phyloP scores from a whole-genome alignment of 2,113 vertebrate species.

The Triplophysa tibetana region DNA sequence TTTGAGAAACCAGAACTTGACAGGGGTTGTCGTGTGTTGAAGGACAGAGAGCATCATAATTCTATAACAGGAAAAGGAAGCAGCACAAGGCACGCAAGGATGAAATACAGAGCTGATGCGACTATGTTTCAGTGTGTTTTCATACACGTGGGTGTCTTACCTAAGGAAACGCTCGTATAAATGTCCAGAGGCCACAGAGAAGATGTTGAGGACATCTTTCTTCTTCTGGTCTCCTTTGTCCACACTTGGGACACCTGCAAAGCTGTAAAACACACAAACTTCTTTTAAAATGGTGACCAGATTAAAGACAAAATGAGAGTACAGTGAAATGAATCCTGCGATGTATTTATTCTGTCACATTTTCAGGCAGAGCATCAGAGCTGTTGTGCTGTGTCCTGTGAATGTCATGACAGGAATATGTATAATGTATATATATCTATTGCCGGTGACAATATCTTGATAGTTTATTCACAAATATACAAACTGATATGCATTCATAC shows the following conservation, averaged over 20 bases:
- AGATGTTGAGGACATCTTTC: conserved; percentile 87
- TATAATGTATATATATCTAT: background rate
- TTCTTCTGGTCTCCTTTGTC: conserved; percentile 74
- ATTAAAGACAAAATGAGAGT: conserved; percentile 14
- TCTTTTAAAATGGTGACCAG: background rate
- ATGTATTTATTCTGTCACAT: background rate
- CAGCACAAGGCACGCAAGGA: conserved; percentile 38
- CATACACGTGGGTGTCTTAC: conserved; percentile 64
- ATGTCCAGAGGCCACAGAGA: conserved; percentile 96
- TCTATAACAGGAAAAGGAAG: conserved; percentile 72
- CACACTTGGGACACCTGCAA: conserved; percentile 75
- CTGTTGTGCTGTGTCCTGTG: background rate
- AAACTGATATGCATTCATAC: background rate
- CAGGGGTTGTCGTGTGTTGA: conserved; percentile 87
- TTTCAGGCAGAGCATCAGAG: background rate
- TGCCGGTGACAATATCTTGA: too few relatives aligned
- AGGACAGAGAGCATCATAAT: conserved; percentile 99
- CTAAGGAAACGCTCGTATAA: conserved; percentile 96
- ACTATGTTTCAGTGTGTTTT: background rate
- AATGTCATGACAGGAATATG: background rate
- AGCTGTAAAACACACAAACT: conserved; percentile 69
- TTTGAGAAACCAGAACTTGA: conserved; percentile 99
- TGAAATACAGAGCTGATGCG: background rate
- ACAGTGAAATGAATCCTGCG: background rate
- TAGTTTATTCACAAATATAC: background rate